Percentiles rank a stretch among this genome's conserved stretches.
These are phyloP conservation scores for Chrysocyon brachyurus DNA, from an alignment of 2,797 vertebrate species.

Conservation along the genomic window DNA sequence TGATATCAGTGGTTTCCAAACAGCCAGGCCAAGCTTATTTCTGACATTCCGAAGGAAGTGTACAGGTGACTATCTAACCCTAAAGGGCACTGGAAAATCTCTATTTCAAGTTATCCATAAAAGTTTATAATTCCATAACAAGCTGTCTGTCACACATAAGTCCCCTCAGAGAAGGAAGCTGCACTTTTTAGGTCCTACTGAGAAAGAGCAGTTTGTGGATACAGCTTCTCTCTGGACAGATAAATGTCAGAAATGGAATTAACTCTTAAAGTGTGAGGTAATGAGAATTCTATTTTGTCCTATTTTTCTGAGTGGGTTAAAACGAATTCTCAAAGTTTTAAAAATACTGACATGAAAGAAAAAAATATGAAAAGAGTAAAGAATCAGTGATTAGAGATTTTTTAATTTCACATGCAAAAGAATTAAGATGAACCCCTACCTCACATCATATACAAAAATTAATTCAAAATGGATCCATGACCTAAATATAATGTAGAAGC, in stretches of 20 bases:
- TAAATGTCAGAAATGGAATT: neutral
- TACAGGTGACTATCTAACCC: neutral
- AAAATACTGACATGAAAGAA: neutral
- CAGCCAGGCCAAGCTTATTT: slow-evolving; percentile 22
- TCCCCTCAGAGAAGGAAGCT: neutral
- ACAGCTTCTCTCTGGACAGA: neutral
- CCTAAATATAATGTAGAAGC: neutral
- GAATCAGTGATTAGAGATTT: neutral
- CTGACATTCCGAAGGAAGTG: neutral
- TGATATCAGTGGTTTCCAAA: slow-evolving; percentile 3
- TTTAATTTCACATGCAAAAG: neutral
- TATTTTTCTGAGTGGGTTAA: slow-evolving; percentile 6
- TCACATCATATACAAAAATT: neutral
- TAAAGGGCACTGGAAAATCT: slow-evolving; percentile 7
- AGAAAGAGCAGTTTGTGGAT: neutral
- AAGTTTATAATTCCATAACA: neutral
- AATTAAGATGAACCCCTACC: neutral
- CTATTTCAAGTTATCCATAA: slow-evolving; percentile 20
- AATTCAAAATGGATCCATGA: neutral
- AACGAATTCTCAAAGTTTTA: neutral
- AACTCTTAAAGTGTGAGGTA: neutral
- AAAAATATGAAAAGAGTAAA: neutral
- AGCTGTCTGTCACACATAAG: neutral
- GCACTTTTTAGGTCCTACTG: neutral
- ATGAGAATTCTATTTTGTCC: neutral